phyloP scores from a whole-genome alignment of 2,113 vertebrate genomes.

The Petroica traversi region DNA sequence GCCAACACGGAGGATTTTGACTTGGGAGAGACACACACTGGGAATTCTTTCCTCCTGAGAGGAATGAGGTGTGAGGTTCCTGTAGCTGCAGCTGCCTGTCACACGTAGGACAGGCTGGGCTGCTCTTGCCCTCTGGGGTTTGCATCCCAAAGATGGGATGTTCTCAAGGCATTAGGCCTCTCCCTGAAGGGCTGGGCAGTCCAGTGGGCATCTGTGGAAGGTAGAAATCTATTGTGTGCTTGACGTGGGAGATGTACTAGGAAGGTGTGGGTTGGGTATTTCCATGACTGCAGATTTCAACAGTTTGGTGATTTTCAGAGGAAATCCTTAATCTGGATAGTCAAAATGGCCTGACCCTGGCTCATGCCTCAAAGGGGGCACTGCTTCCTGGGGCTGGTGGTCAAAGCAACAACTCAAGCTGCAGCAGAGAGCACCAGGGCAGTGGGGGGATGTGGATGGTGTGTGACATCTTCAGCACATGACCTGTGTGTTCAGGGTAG shows the following conservation, averaged over 20 bases:
- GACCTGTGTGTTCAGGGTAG: background rate
- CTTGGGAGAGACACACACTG: background rate
- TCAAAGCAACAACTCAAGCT: background rate
- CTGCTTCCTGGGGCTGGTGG: background rate
- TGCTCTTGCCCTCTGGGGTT: background rate
- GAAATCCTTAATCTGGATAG: background rate
- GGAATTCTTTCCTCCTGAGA: background rate
- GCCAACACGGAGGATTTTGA: background rate
- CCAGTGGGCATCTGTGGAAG: background rate
- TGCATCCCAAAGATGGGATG: background rate
- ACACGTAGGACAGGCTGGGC: rapidly evolving
- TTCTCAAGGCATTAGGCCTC: background rate
- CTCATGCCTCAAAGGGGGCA: background rate
- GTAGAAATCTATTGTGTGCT: background rate
- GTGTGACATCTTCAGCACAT: background rate
- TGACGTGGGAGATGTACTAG: rapidly evolving
- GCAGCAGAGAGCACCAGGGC: background rate
- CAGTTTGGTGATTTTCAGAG: background rate
- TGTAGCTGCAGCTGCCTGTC: background rate
- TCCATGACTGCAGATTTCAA: background rate
- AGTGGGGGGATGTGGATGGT: background rate
- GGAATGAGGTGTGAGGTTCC: background rate
- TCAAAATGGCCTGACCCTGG: background rate
- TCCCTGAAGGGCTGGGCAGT: background rate
- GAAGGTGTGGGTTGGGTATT: background rate